These are phyloP conservation scores for Drosophila quadrilineata DNA, from an alignment of 1,140 invertebrate genomes.

Conservation along the genomic window DNA sequence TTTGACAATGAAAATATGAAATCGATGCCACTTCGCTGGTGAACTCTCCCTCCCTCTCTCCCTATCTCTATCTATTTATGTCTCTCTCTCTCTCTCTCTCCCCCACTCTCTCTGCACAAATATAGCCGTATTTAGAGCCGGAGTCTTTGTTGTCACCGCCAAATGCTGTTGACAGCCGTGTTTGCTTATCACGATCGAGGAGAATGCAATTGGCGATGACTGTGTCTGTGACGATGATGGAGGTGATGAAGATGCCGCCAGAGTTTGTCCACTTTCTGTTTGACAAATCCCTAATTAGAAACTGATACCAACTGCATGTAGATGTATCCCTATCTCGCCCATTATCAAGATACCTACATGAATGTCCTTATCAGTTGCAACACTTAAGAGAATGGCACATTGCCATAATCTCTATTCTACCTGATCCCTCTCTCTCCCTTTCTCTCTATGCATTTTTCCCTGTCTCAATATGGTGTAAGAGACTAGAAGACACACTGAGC, in stretches of 20 bases:
- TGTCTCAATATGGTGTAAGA: too few species aligned
- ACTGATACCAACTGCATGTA: conserved; percentile 29
- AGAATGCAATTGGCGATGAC: conserved; percentile 35
- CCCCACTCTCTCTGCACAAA: not conserved
- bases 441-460: too few species aligned
- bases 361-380: too few species aligned
- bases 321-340: conserved; percentile 10
- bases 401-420: too few species aligned
- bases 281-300: conserved; percentile 75
- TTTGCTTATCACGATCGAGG: conserved; percentile 59
- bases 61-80: not conserved
- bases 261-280: conserved; percentile 35
- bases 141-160: conserved; percentile 58
- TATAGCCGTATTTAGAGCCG: conserved; percentile 20
- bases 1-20: conserved; percentile 69
- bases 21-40: not conserved
- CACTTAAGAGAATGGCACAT: too few species aligned
- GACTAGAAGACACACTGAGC: too few species aligned
- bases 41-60: not conserved
- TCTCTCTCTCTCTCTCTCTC: not conserved
- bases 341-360: too few species aligned
- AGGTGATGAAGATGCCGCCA: not conserved
- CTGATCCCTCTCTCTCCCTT: too few species aligned
- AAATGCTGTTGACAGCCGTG: conserved; percentile 52
- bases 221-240: conserved; percentile 8